These are phyloP conservation scores for Aphaenogaster rudis DNA, from an alignment of 1,140 invertebrate genomes.

Conservation along the genomic window DNA sequence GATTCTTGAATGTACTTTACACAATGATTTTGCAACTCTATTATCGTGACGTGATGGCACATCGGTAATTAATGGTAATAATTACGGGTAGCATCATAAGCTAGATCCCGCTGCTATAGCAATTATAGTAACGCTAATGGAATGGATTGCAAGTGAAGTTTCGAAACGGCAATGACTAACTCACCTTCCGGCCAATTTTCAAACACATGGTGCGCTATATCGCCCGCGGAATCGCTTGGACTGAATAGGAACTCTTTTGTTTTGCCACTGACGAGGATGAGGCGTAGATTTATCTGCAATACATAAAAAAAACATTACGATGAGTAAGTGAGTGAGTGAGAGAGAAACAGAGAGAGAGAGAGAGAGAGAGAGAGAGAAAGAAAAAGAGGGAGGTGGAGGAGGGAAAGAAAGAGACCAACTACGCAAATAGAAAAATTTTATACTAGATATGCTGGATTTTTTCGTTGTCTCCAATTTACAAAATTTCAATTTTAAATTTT, in stretches of 20 bases:
- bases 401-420: neutral
- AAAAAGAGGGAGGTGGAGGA: no score
- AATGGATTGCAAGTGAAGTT: slow-evolving; percentile 36
- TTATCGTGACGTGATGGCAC: neutral
- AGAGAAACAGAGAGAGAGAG: neutral
- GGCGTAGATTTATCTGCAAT: slow-evolving; percentile 97
- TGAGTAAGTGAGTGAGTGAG: neutral
- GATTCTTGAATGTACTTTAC: neutral
- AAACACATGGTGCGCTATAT: slow-evolving; percentile 99
- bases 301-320: slow-evolving; percentile 73
- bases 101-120: neutral
- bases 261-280: slow-evolving; percentile 99
- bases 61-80: slow-evolving; percentile 44
- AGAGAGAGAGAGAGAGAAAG: neutral
- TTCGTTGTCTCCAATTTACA: neutral
- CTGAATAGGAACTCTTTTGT: slow-evolving; percentile 99
- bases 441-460: neutral
- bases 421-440: neutral
- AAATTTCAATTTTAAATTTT: neutral
- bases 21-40: slow-evolving; percentile 8
- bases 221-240: slow-evolving; percentile 98
- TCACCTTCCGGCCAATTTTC: slow-evolving; percentile 99
- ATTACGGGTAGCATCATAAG: slow-evolving; percentile 17
- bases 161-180: slow-evolving; percentile 63
- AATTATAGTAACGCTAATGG: slow-evolving; percentile 51